Base-by-base conservation (phyloP, 1,140 invertebrate genomes). In the Camponotus floridanus region DNA sequence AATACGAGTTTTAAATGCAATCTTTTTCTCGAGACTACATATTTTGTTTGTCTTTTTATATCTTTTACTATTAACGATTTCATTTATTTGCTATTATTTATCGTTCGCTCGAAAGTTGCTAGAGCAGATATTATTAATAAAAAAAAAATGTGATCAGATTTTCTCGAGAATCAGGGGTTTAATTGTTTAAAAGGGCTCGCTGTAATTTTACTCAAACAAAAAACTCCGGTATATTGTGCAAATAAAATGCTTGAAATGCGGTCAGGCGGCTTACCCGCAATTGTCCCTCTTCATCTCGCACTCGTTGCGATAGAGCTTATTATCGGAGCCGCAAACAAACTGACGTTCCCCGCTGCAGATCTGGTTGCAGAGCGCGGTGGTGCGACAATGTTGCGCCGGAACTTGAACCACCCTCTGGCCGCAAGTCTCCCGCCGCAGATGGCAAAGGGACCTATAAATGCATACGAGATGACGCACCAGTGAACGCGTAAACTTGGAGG, bases 231-330 rank as follows among this genome's bases (percentile, higher is more conserved):
- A 21, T 62, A 84, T 61, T 51, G 3, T 48, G 71, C 86, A 76
- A 85, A 85, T 33, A 70, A 59, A 31, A 83, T 42, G 9, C 21
- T 59, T n/a, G 26, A 26, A 26, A 26, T 45, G 33, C 76, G 74
- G 48, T 79, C 26, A 36, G 39, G 36, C 42, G 68, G 33, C 95
- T 96, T 93, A 98, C 97, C 98, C 98, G 94, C 98, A 99, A 94
- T 98, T 98, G 93, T 98, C 97, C 92, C 97, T 97, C 93, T 97
- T 97, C 98, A 99, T 99, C 93, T 98, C 97, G 92, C 99, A 99
- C 93, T 98, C 97, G 93, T 98, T 99, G 89, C 97, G 96, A 95
- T 99, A 99, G 89, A 99, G 97, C 92, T 98, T 97, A 92, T 98
- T 98, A 93, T 99, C 98, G 7, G 98, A 98, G 36, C 98, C 98